These are phyloP conservation scores for Scelioninae gen. 1 DNA, from an alignment of 2,888 invertebrate species.

Conservation along the genomic window DNA sequence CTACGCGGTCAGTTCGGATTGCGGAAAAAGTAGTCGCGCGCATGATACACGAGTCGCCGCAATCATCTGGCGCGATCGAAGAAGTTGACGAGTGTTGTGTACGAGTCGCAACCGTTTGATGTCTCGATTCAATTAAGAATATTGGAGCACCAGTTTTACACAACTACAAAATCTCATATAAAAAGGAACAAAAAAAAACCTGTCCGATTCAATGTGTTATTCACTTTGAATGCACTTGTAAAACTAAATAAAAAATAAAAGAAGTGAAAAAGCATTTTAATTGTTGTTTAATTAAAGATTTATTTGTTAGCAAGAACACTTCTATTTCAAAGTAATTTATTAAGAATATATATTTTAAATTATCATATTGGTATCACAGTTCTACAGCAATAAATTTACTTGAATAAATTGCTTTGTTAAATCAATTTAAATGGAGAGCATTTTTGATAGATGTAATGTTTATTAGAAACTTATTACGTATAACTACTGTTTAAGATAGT, in stretches of 20 bases:
- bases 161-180: conserved; percentile 1
- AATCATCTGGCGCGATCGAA: conserved; percentile 47
- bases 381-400: not conserved
- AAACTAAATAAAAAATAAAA: not conserved
- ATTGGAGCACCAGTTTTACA: conserved; percentile 22
- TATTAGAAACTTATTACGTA: too few species aligned
- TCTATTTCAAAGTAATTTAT: conserved; percentile 6
- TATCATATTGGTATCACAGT: conserved; percentile 5
- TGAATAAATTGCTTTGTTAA: not conserved
- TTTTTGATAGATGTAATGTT: too few species aligned
- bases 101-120: conserved; percentile 33
- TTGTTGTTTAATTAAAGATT: conserved; percentile 12
- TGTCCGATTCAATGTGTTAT: conserved; percentile 10
- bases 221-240: conserved; percentile 7
- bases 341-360: conserved; percentile 4
- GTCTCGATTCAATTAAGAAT: conserved; percentile 55
- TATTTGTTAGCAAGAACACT: not conserved
- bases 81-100: conserved; percentile 38
- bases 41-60: conserved; percentile 53
- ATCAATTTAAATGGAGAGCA: too few species aligned
- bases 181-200: not conserved
- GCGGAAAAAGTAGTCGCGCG: conserved; percentile 61
- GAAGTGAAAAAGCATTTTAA: conserved; percentile 10
- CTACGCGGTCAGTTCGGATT: conserved; percentile 52
- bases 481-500: too few species aligned